Conservation (phyloP, 1,140 invertebrate genomes). For the Bradysia coprophila region DNA sequence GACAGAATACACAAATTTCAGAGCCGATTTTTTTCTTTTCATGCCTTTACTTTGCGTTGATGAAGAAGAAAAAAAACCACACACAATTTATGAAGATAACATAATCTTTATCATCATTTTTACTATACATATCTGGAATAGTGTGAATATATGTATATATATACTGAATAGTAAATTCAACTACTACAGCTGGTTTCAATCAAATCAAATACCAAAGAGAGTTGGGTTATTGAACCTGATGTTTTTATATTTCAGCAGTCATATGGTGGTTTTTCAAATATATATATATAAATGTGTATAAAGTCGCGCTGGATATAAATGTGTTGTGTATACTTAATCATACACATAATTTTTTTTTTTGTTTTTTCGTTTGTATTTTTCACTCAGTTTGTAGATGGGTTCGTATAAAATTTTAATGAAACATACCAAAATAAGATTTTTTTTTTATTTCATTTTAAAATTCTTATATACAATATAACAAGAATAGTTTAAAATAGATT, state of each 20-base stretch:
- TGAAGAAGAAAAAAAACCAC: too few relatives aligned
- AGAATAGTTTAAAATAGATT: not conserved
- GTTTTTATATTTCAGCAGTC: not conserved
- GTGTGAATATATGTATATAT: too few relatives aligned
- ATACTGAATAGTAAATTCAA: slow-evolving; percentile 2
- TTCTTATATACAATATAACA: not conserved
- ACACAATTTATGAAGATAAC: too few relatives aligned
- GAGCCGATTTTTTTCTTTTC: too few relatives aligned
- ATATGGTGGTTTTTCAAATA: slow-evolving; percentile 1
- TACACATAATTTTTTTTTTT: slow-evolving; percentile 4
- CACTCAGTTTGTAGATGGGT: slow-evolving; percentile 1
- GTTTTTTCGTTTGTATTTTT: too few relatives aligned
- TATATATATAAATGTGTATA: slow-evolving; percentile 3
- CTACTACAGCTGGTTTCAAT: slow-evolving; percentile 1
- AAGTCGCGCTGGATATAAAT: too few relatives aligned
- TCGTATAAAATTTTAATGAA: not conserved
- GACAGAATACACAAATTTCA: too few relatives aligned
- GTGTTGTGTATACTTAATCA: not conserved
- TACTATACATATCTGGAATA: too few relatives aligned
- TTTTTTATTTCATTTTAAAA: not conserved
- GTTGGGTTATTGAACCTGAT: slow-evolving; percentile 1
- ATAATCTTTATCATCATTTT: too few relatives aligned
- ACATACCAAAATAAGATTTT: not conserved
- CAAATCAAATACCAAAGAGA: not conserved
- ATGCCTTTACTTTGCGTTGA: too few relatives aligned